A percentile compares a stretch with the other conserved stretches of the same genome.
Conservation (phyloP, 2,888 invertebrate genomes). For the Bombyx huttoni region DNA sequence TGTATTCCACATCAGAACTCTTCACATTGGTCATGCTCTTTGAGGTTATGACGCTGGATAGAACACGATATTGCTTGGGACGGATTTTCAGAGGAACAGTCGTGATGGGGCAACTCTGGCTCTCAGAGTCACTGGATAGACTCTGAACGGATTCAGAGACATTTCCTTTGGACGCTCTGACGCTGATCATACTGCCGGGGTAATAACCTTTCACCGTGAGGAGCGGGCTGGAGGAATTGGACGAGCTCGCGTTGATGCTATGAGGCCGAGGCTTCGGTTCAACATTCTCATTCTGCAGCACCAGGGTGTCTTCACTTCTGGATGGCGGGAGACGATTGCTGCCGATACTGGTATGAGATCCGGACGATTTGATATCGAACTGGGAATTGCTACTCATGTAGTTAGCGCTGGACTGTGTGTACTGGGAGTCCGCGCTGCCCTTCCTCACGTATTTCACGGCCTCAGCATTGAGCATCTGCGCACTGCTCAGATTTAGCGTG, state of each 20-base stretch:
- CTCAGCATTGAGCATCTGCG: slow-evolving; percentile 70
- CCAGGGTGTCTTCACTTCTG: slow-evolving; percentile 83
- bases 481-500: slow-evolving; percentile 63
- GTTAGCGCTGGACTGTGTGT: slow-evolving; percentile 67
- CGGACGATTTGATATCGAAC: slow-evolving; percentile 52
- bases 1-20: slow-evolving; percentile 57
- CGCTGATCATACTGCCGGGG: slow-evolving; percentile 76
- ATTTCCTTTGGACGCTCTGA: slow-evolving; percentile 72
- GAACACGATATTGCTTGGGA: slow-evolving; percentile 50
- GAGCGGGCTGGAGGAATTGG: slow-evolving; percentile 80
- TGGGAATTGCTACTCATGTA: slow-evolving; percentile 56
- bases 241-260: slow-evolving; percentile 73
- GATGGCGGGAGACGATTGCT: slow-evolving; percentile 79
- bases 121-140: slow-evolving; percentile 76
- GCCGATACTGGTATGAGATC: slow-evolving; percentile 49
- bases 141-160: slow-evolving; percentile 78
- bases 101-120: slow-evolving; percentile 66
- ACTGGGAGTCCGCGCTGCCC: slow-evolving; percentile 73
- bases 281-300: slow-evolving; percentile 49
- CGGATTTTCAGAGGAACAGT: slow-evolving; percentile 71
- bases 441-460: slow-evolving; percentile 57
- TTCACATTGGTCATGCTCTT: slow-evolving; percentile 76
- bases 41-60: slow-evolving; percentile 65
- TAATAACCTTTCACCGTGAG: slow-evolving; percentile 74
- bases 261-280: slow-evolving; percentile 70